Evolutionary conservation across 2,888 invertebrate species (phyloP).

Genomic region (Noctua fimbriata): DNA sequence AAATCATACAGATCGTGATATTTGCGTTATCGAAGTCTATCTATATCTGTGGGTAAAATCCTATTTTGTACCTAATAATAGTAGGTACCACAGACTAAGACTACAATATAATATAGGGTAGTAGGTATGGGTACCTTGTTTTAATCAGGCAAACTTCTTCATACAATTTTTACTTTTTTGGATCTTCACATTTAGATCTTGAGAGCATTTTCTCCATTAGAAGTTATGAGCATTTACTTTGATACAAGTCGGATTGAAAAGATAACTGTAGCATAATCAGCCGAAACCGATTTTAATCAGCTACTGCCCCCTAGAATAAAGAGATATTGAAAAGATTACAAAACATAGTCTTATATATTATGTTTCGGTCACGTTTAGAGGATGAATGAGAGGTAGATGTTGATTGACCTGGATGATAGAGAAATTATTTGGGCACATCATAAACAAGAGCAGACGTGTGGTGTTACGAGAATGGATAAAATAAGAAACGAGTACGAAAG

Average conservation of each 20-base stretch:
- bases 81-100: neutral
- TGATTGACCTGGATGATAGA: neutral
- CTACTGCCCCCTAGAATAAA: neutral
- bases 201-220: neutral
- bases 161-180: neutral
- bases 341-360: neutral
- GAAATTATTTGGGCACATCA: neutral
- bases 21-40: too few species aligned
- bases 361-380: too few species aligned
- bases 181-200: neutral
- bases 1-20: too few species aligned
- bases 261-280: neutral
- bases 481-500: too few species aligned
- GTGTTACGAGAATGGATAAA: too few species aligned
- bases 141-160: neutral
- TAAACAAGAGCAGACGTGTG: too few species aligned
- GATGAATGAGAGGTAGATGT: neutral
- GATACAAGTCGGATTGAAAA: slow-evolving; percentile 23
- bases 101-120: too few species aligned
- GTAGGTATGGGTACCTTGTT: too few species aligned
- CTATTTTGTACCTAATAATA: neutral
- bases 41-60: too few species aligned
- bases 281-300: neutral
- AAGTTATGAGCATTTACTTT: neutral
- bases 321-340: neutral